These are phyloP conservation scores for Trachymyrmex cornetzi DNA, from an alignment of 1,140 invertebrate species.

Conservation along the genomic window DNA sequence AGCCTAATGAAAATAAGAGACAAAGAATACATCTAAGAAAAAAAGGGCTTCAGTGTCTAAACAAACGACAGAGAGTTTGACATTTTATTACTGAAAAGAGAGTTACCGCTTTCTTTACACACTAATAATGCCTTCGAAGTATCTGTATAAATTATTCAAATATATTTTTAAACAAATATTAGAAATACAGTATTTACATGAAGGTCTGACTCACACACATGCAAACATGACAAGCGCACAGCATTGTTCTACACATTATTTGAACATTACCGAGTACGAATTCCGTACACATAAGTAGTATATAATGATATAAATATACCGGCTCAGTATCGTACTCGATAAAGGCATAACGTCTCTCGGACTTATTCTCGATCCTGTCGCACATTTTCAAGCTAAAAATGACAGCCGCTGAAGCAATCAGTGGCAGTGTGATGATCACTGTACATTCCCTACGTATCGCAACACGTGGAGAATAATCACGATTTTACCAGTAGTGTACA, in stretches of 20 bases:
- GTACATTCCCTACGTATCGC: slow-evolving; percentile 43
- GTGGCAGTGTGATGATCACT: slow-evolving; percentile 56
- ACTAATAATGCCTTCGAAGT: slow-evolving; percentile 54
- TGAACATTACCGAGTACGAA: slow-evolving; percentile 60
- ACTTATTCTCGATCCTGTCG: slow-evolving; percentile 30
- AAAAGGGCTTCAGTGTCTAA: slow-evolving; percentile 4
- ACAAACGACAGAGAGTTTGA: not conserved
- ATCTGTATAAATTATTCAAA: slow-evolving; percentile 86
- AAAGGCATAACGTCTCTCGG: slow-evolving; percentile 33
- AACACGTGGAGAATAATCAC: slow-evolving; percentile 36
- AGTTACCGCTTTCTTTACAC: not conserved
- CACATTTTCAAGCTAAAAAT: slow-evolving; percentile 63
- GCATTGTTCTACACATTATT: slow-evolving; percentile 56
- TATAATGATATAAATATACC: slow-evolving; percentile 50
- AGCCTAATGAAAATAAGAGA: not conserved
- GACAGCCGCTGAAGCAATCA: slow-evolving; percentile 57
- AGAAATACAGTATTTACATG: slow-evolving; percentile 85
- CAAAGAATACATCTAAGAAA: not conserved
- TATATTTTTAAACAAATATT: slow-evolving; percentile 86
- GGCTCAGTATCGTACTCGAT: slow-evolving; percentile 56
- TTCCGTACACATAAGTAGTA: not conserved
- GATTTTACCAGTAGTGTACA: slow-evolving; percentile 43
- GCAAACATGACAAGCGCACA: slow-evolving; percentile 77
- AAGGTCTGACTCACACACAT: slow-evolving; percentile 80
- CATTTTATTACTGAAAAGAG: slow-evolving; percentile 11